These are phyloP conservation scores for Hirudinaria manillensis DNA, from an alignment of 2,888 invertebrate genomes.

Conservation along the genomic window DNA sequence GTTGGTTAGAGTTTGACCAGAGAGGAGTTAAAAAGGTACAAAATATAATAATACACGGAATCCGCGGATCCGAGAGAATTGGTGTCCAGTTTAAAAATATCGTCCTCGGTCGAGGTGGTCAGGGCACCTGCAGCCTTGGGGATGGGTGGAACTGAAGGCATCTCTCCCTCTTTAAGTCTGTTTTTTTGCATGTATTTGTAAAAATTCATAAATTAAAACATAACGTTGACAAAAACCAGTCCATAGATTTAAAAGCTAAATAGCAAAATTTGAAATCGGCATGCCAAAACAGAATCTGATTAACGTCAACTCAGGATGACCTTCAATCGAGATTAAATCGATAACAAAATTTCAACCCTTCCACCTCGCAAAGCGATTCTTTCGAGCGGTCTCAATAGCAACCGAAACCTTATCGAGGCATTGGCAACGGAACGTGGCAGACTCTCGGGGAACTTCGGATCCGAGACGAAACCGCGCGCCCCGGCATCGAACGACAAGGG, in stretches of 20 bases:
- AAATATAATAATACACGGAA: constrained; percentile 7
- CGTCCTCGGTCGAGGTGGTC: not conserved
- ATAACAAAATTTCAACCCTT: too few species aligned
- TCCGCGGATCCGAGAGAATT: not conserved
- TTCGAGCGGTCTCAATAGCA: too few species aligned
- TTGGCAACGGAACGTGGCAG: too few species aligned
- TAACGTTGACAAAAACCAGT: not conserved
- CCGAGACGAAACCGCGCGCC: too few species aligned
- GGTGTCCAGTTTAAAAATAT: constrained; percentile 6
- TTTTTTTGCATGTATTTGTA: not conserved
- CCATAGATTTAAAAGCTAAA: not conserved
- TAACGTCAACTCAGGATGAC: too few species aligned
- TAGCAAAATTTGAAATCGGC: not conserved
- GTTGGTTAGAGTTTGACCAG: not conserved
- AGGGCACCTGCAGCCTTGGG: constrained; percentile 31
- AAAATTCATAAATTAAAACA: constrained; percentile 1
- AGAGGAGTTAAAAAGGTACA: not conserved
- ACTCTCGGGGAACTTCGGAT: too few species aligned
- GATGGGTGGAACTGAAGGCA: constrained; percentile 28
- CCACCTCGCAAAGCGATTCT: too few species aligned
- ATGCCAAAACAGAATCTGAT: too few species aligned
- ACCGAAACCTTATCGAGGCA: too few species aligned
- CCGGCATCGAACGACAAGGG: too few species aligned
- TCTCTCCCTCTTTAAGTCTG: not conserved
- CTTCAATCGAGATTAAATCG: too few species aligned